A percentile compares a stretch with the other conserved stretches of the same genome.
These are phyloP conservation scores for Lethrus apterus DNA, from an alignment of 1,140 invertebrate genomes.

Conservation along the genomic window DNA sequence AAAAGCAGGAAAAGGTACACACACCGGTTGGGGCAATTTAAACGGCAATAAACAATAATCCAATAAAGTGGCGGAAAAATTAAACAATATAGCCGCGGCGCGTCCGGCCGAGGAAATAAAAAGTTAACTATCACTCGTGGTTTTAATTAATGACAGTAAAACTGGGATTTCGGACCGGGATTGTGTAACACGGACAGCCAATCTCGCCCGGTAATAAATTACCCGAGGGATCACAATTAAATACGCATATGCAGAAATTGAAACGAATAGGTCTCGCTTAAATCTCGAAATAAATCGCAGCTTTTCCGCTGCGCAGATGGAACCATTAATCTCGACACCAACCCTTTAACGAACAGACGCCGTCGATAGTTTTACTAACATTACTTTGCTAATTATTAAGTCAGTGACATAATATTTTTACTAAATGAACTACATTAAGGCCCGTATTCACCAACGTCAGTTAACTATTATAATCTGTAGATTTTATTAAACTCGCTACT, in stretches of 20 bases:
- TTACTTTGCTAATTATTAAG: too few species aligned
- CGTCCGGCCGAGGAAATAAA: conserved; percentile 20
- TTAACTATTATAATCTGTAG: too few species aligned
- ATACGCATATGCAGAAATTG: conserved; percentile 33
- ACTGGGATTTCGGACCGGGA: conserved; percentile 23
- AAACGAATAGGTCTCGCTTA: conserved; percentile 21
- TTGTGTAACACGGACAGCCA: conserved; percentile 14
- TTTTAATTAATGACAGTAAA: conserved; percentile 34
- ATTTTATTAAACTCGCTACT: too few species aligned
- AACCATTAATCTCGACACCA: too few species aligned
- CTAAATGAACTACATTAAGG: too few species aligned
- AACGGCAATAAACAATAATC: conserved; percentile 12
- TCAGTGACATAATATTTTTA: too few species aligned
- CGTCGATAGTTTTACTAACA: too few species aligned
- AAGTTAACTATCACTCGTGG: conserved; percentile 29
- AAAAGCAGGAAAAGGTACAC: neutral
- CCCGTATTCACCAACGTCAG: too few species aligned
- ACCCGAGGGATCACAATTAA: conserved; percentile 31
- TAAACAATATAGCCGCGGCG: conserved; percentile 11
- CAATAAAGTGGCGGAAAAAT: conserved; percentile 14
- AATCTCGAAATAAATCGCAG: conserved; percentile 24
- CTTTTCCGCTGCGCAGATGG: too few species aligned
- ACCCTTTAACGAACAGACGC: too few species aligned
- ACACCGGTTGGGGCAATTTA: conserved; percentile 1
- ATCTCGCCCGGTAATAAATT: conserved; percentile 29